Evolutionary conservation across 2,888 invertebrate genomes (phyloP), one percentile per base, ranked within the genome.

Genomic region (Chironomus tentans): DNA sequence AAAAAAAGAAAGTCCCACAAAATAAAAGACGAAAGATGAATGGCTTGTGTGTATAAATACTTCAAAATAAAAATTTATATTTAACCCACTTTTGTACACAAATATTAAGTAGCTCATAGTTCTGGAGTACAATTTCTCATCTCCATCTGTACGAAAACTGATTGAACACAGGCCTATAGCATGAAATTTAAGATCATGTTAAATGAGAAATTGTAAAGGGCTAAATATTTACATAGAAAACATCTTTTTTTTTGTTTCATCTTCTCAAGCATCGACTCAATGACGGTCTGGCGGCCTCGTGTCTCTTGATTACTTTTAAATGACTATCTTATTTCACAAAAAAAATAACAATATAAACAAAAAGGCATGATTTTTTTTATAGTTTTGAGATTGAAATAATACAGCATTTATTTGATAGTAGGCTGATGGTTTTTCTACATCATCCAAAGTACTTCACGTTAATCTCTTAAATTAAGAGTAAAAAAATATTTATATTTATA

Each of bases 251-350:
- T 56, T 18, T 56, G 2, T 56, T 56, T 56, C 18, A 18, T 38
- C 38, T 38, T 38, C 10, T 38, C 38, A 38, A 38, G 56, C 15
- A 56, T 18, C n/a, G 15, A 28, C 7, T 68, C 68, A 69, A 70
- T 38, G 70, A 70, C 70, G 47, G 13, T 46, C 12, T 46, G 70
- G 70, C 70, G 70, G 21, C 70, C 46, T 70, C 70, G 38, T 48
- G 70, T 70, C 70, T 70, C 3, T 13, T 18, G 56, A 56, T 18
- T 15, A n/a, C n/a, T 50, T 50, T n/a, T 28, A 28, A 28, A 28
- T 38, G 38, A 38, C 38, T 38, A 38, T 50, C 50, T 50, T n/a
- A 50, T 50, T 50, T 50, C n/a, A 56, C 18, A 56, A n/a, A 47
- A 47, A 3, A 7, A 3, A 47, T 3, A 47, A 48, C 3, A 48